Conservation (phyloP, 1,140 invertebrate species). For the Grapholita molesta region DNA sequence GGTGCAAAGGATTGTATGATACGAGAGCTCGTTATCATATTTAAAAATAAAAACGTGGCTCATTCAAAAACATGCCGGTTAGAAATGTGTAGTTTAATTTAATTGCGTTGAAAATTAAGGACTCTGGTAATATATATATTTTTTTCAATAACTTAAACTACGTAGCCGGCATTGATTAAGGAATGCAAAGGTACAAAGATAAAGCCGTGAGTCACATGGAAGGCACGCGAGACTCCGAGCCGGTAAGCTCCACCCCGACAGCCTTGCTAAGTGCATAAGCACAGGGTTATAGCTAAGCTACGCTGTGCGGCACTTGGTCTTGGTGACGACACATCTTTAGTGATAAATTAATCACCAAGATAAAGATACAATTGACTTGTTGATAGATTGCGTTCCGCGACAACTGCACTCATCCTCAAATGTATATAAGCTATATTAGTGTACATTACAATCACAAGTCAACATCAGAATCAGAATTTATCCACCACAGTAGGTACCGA, state of each 20-base stretch:
- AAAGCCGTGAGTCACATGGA: constrained; percentile 58
- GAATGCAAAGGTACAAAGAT: constrained; percentile 55
- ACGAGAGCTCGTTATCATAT: too few species aligned
- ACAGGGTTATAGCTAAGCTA: constrained; percentile 10
- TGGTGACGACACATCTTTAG: not conserved
- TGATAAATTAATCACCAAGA: not conserved
- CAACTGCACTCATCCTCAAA: not conserved
- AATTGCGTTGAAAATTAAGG: too few species aligned
- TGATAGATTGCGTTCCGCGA: not conserved
- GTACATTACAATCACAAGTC: not conserved
- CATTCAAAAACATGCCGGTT: too few species aligned
- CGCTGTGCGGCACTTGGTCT: not conserved
- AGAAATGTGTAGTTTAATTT: too few species aligned
- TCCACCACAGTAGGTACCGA: not conserved
- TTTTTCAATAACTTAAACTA: not conserved
- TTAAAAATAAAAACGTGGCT: too few species aligned
- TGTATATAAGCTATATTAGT: not conserved
- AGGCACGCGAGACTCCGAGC: constrained; percentile 50
- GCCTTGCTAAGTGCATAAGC: constrained; percentile 26
- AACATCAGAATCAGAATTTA: not conserved
- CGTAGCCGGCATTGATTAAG: constrained; percentile 35
- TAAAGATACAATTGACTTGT: not conserved
- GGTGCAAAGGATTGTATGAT: too few species aligned
- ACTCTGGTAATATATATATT: too few species aligned
- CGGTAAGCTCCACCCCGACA: constrained; percentile 39